Evolutionary conservation across 1,140 invertebrate genomes (phyloP).

Genomic region (Lepidurus arcticus): DNA sequence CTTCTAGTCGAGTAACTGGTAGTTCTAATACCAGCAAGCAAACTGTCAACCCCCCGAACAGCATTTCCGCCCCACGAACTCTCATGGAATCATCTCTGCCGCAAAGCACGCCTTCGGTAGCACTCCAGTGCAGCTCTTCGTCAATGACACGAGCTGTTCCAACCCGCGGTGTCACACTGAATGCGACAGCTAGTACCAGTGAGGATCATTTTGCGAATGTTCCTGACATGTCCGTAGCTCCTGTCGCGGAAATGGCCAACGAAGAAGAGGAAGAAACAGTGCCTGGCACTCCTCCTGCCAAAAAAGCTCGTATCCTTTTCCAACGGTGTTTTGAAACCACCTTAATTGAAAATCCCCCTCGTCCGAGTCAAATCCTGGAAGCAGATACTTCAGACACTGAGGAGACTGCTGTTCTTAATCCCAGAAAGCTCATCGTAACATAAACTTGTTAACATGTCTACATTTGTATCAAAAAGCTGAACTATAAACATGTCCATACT

Average conservation of each 20-base stretch:
- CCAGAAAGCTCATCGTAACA: not conserved
- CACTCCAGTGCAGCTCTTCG: slow-evolving; percentile 12
- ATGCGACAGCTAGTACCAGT: not conserved
- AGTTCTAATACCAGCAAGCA: not conserved
- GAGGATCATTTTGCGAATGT: not conserved
- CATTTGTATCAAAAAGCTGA: not conserved
- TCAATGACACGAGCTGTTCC: not conserved
- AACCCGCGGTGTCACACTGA: not conserved
- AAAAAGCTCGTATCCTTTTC: slow-evolving; percentile 50
- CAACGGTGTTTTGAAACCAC: slow-evolving; percentile 62
- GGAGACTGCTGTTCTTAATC: not conserved
- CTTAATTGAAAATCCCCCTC: slow-evolving; percentile 46
- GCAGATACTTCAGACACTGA: slow-evolving; percentile 31
- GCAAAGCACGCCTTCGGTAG: slow-evolving; percentile 20
- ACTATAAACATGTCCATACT: not conserved
- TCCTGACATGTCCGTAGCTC: not conserved
- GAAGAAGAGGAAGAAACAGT: slow-evolving; percentile 46
- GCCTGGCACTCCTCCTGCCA: slow-evolving; percentile 47
- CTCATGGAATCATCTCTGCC: slow-evolving; percentile 33
- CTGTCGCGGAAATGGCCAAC: slow-evolving; percentile 9
- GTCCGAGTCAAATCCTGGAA: slow-evolving; percentile 26
- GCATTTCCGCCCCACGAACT: slow-evolving; percentile 35
- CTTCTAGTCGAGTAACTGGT: slow-evolving; percentile 41
- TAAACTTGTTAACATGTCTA: slow-evolving; percentile 10
- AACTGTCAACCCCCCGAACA: not conserved